Evolutionary conservation across 2,888 invertebrate genomes (phyloP).

Genomic region (Nemoura dubitans): DNA sequence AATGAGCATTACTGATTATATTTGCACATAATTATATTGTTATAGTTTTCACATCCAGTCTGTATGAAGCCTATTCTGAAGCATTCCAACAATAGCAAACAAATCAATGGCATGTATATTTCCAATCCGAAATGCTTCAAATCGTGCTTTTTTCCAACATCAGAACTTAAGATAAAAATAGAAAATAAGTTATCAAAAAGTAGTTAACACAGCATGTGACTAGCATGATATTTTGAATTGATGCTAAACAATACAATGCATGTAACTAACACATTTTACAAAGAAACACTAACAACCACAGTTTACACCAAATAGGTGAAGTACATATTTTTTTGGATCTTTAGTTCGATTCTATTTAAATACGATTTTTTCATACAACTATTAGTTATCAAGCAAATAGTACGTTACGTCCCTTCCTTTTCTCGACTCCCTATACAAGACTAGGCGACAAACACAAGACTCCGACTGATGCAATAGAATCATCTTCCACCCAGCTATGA

Average conservation of each 20-base stretch:
- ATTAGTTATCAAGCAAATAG: slow-evolving; percentile 8
- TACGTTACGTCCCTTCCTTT: neutral
- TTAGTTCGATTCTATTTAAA: neutral
- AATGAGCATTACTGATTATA: slow-evolving; percentile 1
- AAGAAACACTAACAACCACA: neutral
- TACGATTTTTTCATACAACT: neutral
- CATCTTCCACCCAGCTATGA: neutral
- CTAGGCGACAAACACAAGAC: slow-evolving; percentile 27
- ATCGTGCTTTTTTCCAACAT: neutral
- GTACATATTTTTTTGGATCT: neutral
- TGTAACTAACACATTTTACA: neutral
- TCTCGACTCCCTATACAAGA: slow-evolving; percentile 28
- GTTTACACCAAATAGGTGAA: neutral
- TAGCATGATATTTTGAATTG: slow-evolving; percentile 13
- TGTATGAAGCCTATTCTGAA: neutral
- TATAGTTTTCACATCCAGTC: neutral
- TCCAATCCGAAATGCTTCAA: neutral
- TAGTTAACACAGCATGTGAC: slow-evolving; percentile 23
- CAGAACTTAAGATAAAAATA: neutral
- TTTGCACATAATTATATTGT: slow-evolving; percentile 1
- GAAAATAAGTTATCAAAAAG: slow-evolving; percentile 23
- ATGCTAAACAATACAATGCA: slow-evolving; percentile 14
- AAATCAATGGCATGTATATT: neutral
- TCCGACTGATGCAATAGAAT: neutral
- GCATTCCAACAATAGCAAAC: neutral